A percentile compares a stretch with the other conserved stretches of the same genome.
These are phyloP conservation scores for Pristis pectinata DNA, from an alignment of 2,797 vertebrate species.

Conservation along the genomic window DNA sequence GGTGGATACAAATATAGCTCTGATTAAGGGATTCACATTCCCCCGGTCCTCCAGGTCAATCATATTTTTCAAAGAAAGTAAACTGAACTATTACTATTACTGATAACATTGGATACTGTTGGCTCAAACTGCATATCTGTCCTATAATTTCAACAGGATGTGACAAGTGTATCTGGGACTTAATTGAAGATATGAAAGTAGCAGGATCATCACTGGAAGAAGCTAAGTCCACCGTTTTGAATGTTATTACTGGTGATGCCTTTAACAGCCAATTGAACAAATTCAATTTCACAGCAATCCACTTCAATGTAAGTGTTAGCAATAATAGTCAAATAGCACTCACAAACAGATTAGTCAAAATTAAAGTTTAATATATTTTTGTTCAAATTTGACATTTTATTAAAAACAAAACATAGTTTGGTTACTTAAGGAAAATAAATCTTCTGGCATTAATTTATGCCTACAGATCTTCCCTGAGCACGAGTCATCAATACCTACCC, in stretches of 20 bases:
- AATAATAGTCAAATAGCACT: background rate
- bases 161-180: conserved; percentile 88
- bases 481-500: background rate
- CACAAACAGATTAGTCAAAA: background rate
- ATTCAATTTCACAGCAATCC: conserved; percentile 73
- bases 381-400: background rate
- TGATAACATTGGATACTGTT: background rate
- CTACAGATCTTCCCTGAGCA: background rate
- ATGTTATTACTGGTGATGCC: conserved; percentile 83
- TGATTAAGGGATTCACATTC: background rate
- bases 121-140: background rate
- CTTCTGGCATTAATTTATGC: background rate
- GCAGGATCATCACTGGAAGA: conserved; percentile 76
- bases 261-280: conserved; percentile 78
- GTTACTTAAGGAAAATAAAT: background rate
- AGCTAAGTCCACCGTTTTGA: conserved; percentile 72
- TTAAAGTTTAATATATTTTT: background rate
- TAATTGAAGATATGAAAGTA: conserved; percentile 75
- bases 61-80: background rate
- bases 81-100: too few relatives aligned
- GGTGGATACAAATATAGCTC: background rate
- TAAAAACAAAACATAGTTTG: too few relatives aligned
- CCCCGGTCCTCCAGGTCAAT: background rate
- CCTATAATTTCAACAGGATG: conserved; percentile 65
- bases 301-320: conserved; percentile 60